Base-by-base conservation (phyloP, 2,888 invertebrate species). In the Parasteatoda lunata region DNA sequence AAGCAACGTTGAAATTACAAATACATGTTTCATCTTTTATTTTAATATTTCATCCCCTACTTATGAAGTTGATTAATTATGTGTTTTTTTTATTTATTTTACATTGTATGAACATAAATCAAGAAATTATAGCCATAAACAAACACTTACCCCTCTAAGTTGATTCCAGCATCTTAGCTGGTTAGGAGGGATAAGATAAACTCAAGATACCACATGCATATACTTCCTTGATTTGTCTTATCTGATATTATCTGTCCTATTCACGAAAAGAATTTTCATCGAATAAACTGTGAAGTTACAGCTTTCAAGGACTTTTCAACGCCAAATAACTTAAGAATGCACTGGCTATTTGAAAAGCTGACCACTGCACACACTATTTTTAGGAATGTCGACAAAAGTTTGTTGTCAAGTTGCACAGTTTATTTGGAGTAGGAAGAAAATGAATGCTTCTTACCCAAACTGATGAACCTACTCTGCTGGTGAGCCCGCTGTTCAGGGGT, bases 391-490 rank as follows among this genome's bases (percentile, higher is more conserved):
- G 69, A 52, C 70, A 64, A 49, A 68, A 76, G 82, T 59, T 30
- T 71, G 78, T 77, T 59, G 78, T 75, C 69, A 51, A 78, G 73
- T 71, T 82, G 13, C 54, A 68, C 30, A 15, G 71, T 77, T 65
- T 54, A 70, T 73, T 45, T 45, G 70, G 85, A 85, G 80, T 68
- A 54, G 65, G 52, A 70, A 52, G 48, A 54, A 79, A 72, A 11
- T 7, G 75, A 85, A 66, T 77, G 85, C 80, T 51, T 69, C 80
- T 76, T 45, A 80, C 30, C 75, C 52, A 76, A 80, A 80, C 85
- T 85, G 85, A 85, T 79, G 85, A 85, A 85, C 80, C 85, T 80
- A 85, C 80, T 85, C 79, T 85, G 85, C 75, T 76, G 85, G 85
- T 77, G 77, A 85, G 76, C 71, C 85, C 76, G 66, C 75, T 71